Base-by-base conservation (phyloP, 2,797 vertebrate species). In the Oreochromis mossambicus region DNA sequence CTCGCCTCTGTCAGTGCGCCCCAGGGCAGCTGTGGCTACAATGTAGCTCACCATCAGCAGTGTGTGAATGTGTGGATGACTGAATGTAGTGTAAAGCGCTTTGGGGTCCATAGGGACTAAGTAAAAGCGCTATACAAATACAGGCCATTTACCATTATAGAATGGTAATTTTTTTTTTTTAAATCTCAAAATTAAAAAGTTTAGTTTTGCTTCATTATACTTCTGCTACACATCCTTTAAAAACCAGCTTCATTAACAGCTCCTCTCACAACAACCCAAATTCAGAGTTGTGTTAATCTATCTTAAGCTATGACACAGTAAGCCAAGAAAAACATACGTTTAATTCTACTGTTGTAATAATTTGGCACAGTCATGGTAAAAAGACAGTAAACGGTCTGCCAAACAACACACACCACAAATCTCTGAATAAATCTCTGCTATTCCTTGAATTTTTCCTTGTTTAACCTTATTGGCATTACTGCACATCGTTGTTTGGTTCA, bases 231-330 rank as follows among this genome's bases (percentile, higher is more conserved):
- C 34, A 21, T n/a, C 61, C 34, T n/a, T 66, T 66, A 66, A 38
- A 63, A 63, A n/a, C 2, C 19, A 63, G 32, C 19, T 14, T 66
- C 61, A 38, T 63, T 63, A 63, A 63, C 61, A 38, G 34, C 11
- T 63, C 3, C 34, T 63, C 7, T 36, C 19, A 63, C 19, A 38
- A 19, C 32, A 63, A 36, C 0, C 11, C 58, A 0, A 11, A 63
- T n/a, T 36, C 32, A 63, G 6, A 8, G 58, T 34, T 0, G 0
- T 36, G 32, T 19, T 32, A 17, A 63, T 36, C 26, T n/a, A n/a
- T n/a, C 26, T 26, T 26, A 26, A 26, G 0, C 10, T 36, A 58
- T 56, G 55, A 29, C 0, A 0, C 55, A 19, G 29, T 61, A 61
- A 36, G 0, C 32, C 32, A 8, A 21, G 19, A 38, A 63, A 63